Base-by-base conservation (phyloP, 2,797 vertebrate genomes). In the Macrochelys suwanniensis region DNA sequence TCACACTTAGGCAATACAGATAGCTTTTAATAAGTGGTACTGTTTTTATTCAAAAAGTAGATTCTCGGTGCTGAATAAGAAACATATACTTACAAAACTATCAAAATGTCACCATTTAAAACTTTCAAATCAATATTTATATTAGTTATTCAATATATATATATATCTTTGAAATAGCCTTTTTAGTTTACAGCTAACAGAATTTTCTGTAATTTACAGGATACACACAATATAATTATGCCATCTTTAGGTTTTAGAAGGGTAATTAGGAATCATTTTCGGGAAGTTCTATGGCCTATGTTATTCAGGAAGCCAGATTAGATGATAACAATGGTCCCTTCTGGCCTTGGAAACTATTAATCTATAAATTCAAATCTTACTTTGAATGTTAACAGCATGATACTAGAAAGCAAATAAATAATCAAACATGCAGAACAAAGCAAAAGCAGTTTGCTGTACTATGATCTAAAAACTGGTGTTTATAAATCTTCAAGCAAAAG, bases 1-100 rank as follows among this genome's bases (percentile, higher is more conserved):
- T 98, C 97, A 98, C 96, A 97, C 98, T 98, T 97, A 95, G 84
- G 96, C 96, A 98, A 96, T 93, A 89, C 91, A 97, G 97, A 98
- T 97, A 96, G 88, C 94, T 95, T 98, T 98, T 97, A 97, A 98
- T 98, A 98, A 98, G 80, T 97, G 97, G 97, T 96, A 88, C 92
- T 97, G 88, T 92, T 97, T 96, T 91, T 96, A 95, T 96, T 97
- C 98, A 96, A 93, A 86, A 93, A 95, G 91, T 93, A 95, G 80
- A 86, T 97, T 71, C 80, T 96, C 9, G 0, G 85, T 31, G 33
- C 71, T 89, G 92, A 97, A 96, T 96, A 95, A 91, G 95, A 96
- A 98, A 90, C 65, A 68, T 82, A 82, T 47, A 85, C 51, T 92
- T 96, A 89, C 83, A 97, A 97, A 97, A 97, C 95, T 97, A 96